Conservation (phyloP, 2,113 vertebrate species). For the Nothocercus julius region DNA sequence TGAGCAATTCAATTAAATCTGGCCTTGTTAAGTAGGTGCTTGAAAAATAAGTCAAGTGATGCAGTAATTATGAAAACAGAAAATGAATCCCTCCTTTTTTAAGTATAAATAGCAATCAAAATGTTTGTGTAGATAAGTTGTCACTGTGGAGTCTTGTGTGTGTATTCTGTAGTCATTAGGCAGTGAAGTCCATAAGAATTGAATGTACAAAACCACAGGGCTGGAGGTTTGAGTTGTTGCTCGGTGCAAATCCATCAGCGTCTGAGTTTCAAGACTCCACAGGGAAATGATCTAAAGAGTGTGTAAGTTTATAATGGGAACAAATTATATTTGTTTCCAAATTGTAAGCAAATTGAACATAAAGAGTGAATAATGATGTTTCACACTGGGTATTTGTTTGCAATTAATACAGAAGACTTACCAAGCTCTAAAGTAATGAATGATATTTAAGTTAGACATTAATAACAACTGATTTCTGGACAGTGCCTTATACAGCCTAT, state of each 20-base stretch:
- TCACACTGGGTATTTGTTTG: conserved; percentile 25
- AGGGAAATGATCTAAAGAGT: conserved; percentile 16
- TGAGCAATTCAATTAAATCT: conserved; percentile 64
- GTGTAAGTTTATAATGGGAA: conserved; percentile 25
- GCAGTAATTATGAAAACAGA: conserved; percentile 25
- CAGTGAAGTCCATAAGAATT: not conserved
- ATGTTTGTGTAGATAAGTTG: conserved; percentile 40
- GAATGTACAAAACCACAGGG: not conserved
- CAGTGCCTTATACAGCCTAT: not conserved
- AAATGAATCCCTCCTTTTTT: conserved; percentile 31
- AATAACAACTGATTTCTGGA: not conserved
- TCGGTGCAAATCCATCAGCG: not conserved
- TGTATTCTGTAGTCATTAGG: not conserved
- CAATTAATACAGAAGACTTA: not conserved
- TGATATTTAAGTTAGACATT: not conserved
- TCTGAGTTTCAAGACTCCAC: conserved; percentile 6
- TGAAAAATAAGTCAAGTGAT: conserved; percentile 62
- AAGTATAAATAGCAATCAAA: conserved; percentile 24
- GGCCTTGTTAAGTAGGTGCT: conserved; percentile 43
- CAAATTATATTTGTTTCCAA: conserved; percentile 31
- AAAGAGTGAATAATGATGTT: conserved; percentile 44
- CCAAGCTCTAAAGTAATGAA: not conserved
- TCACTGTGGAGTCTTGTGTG: not conserved
- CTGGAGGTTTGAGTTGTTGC: not conserved
- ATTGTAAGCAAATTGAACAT: conserved; percentile 45